Percentiles rank a stretch among this genome's conserved stretches.
Evolutionary conservation across 2,113 vertebrate genomes (phyloP).

Genomic region (Pithys albifrons): DNA sequence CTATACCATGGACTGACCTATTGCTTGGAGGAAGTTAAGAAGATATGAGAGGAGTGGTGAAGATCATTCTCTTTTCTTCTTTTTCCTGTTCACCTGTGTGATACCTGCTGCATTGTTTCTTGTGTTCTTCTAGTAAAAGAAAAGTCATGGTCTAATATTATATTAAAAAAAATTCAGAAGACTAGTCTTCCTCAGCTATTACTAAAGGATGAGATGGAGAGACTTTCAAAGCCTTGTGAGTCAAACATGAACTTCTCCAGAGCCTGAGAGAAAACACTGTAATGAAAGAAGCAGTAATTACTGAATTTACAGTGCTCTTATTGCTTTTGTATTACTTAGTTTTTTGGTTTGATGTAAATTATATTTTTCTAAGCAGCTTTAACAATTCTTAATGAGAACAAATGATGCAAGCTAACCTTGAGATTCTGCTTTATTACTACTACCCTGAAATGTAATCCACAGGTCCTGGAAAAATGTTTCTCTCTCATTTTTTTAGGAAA

Average conservation of each 20-base stretch:
- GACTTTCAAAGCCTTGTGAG: neutral
- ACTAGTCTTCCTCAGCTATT: neutral
- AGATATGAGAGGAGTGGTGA: neutral
- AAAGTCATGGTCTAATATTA: neutral
- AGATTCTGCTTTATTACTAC: neutral
- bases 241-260: neutral
- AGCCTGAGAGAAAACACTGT: neutral
- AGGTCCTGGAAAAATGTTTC: neutral
- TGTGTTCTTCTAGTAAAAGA: neutral
- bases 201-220: neutral
- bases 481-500: neutral
- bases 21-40: neutral
- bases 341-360: neutral
- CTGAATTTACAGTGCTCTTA: neutral
- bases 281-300: neutral
- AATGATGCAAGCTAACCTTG: neutral
- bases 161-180: neutral
- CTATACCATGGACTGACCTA: neutral
- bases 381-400: neutral
- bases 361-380: neutral
- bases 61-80: neutral
- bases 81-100: neutral
- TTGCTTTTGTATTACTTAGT: neutral
- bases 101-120: neutral
- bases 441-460: neutral